Evolutionary conservation across 2,113 vertebrate genomes (phyloP).

Genomic region (Catharus bicknelli): DNA sequence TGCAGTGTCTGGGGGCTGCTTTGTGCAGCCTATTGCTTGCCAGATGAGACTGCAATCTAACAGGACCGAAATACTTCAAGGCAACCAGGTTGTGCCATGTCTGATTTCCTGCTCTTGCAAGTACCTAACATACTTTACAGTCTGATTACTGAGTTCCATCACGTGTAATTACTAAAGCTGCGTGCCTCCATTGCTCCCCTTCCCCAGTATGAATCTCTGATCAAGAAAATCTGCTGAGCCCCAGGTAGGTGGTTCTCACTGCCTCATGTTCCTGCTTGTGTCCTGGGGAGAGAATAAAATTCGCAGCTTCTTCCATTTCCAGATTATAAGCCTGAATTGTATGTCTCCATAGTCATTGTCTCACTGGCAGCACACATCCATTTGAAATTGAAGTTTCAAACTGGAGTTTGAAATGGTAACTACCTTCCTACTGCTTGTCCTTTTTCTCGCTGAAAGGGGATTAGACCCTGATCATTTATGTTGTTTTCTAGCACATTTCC

Average conservation of each 20-base stretch:
- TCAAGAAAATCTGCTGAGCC: background rate
- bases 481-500: background rate
- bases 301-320: background rate
- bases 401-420: background rate
- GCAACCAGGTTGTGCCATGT: background rate
- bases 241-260: background rate
- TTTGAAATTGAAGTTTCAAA: background rate
- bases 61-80: background rate
- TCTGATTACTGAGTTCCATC: background rate
- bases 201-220: background rate
- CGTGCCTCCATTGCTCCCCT: background rate
- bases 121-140: background rate
- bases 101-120: background rate
- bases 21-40: background rate
- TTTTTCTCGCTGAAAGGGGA: background rate
- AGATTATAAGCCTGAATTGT: background rate
- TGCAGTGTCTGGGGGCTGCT: background rate
- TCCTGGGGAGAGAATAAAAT: background rate
- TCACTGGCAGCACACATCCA: background rate
- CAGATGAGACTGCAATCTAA: background rate
- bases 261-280: background rate
- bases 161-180: background rate
- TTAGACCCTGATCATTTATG: background rate
- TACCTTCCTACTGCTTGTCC: background rate
- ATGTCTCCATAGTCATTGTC: background rate